Conservation (phyloP, 2,888 invertebrate genomes). For the Scrobipalpa atriplicella region DNA sequence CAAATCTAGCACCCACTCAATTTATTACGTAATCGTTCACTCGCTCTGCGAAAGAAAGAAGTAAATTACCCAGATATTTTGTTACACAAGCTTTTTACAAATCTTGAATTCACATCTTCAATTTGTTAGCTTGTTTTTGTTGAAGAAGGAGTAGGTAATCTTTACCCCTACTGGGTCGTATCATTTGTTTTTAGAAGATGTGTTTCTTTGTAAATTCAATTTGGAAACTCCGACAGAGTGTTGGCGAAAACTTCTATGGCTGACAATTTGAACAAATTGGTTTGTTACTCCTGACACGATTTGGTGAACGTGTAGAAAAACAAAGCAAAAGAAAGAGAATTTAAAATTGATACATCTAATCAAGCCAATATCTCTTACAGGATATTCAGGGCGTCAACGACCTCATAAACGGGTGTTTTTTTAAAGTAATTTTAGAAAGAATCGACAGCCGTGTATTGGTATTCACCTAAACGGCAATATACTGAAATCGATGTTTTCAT, state of each 20-base stretch:
- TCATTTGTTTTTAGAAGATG: background rate
- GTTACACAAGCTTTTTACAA: background rate
- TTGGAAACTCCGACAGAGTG: background rate
- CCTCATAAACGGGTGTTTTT: too few relatives aligned
- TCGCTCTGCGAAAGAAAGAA: too few relatives aligned
- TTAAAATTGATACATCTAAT: background rate
- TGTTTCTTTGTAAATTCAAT: constrained; percentile 15
- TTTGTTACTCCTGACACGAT: background rate
- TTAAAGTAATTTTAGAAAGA: too few relatives aligned
- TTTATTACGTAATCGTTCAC: constrained; percentile 15
- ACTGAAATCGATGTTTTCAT: too few relatives aligned
- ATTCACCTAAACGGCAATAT: too few relatives aligned
- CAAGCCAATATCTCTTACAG: background rate
- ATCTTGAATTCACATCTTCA: background rate
- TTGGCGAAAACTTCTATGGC: background rate
- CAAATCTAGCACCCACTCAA: constrained; percentile 1
- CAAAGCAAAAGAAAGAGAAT: background rate
- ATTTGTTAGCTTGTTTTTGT: background rate
- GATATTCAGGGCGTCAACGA: too few relatives aligned
- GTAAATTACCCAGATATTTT: background rate
- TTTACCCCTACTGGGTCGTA: background rate
- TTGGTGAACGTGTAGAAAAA: background rate
- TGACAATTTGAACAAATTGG: background rate
- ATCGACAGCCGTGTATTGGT: too few relatives aligned
- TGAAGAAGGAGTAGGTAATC: background rate